Base-by-base conservation (phyloP, 2,888 invertebrate genomes). In the Ochropleura plecta region DNA sequence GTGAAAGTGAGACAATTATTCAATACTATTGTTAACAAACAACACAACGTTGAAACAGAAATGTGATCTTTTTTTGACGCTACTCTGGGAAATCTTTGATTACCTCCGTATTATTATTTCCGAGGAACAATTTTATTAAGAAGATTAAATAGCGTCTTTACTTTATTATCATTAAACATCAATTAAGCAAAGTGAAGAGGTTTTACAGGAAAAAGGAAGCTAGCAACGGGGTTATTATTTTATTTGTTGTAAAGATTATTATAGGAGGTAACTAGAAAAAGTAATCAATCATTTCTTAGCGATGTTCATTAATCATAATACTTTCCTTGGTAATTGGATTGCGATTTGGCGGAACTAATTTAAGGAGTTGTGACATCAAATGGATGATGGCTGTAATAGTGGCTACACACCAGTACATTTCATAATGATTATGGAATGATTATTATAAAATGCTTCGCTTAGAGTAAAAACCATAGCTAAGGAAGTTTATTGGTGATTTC, bases 231-330 rank as follows among this genome's bases (percentile, higher is more conserved):
- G 51, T 77, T 66, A 76, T 76, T 69, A 63, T 63, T 63, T 70
- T 82, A 51, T 82, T 75, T 71, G 12, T 18, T 62, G 44, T 64
- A 6, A 68, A 71, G 40, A 53, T 67, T 70, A 77, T 49, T 16
- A 63, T 20, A 49, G 78, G 12, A 76, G 48, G 67, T 49, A 83
- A 83, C 69, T 78, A 81, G 79, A 57, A 69, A 69, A 57, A 55
- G 79, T 51, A 62, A 79, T 81, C 79, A 83, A 81, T 81, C 83
- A 80, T 62, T 51, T 48, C 40, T 55, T 59, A 66, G 62, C 57
- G n/a, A n/a, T 53, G 51, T 44, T 57, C 69, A 81, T 81, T 69
- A 78, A 83, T 81, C 80, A 81, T 83, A 67, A 81, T 83, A 67
- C 44, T 78, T 55, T 30, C 30, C 48, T 57, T 51, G 51, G 67